Evolutionary conservation across 2,113 vertebrate genomes (phyloP).

Genomic region (Pholis gunnellus): DNA sequence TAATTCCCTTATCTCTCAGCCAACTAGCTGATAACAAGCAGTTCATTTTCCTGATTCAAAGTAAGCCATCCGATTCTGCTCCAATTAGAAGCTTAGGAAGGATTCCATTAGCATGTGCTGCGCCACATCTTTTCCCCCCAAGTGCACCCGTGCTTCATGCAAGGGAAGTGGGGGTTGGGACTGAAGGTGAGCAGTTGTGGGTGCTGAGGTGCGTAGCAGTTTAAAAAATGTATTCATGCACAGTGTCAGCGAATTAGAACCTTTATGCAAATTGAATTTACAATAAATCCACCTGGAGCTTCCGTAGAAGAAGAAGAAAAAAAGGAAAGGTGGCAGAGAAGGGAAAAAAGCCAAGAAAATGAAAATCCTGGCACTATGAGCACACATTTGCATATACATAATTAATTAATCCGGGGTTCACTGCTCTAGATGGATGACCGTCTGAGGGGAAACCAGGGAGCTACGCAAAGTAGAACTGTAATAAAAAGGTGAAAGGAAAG

Average conservation of each 20-base stretch:
- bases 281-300: constrained; percentile 75
- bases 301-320: not conserved
- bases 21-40: constrained; percentile 57
- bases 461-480: constrained; percentile 39
- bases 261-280: constrained; percentile 81
- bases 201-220: constrained; percentile 35
- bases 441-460: constrained; percentile 42
- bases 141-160: constrained; percentile 27
- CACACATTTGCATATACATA: constrained; percentile 71
- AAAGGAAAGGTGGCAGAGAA: constrained; percentile 31
- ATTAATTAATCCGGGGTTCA: constrained; percentile 69
- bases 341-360: constrained; percentile 69
- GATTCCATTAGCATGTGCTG: constrained; percentile 50
- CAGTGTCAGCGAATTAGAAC: constrained; percentile 73
- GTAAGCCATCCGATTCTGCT: constrained; percentile 58
- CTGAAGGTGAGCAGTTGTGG: not conserved
- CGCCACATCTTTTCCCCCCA: constrained; percentile 13
- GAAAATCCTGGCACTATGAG: constrained; percentile 79
- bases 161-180: not conserved
- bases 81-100: constrained; percentile 63
- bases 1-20: constrained; percentile 47
- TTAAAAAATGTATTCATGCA: constrained; percentile 46
- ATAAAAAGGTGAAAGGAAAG: constrained; percentile 50
- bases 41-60: constrained; percentile 62
- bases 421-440: constrained; percentile 64